Evolutionary conservation across 2,113 vertebrate genomes (phyloP).

Genomic region (Gasterosteus nipponicus): DNA sequence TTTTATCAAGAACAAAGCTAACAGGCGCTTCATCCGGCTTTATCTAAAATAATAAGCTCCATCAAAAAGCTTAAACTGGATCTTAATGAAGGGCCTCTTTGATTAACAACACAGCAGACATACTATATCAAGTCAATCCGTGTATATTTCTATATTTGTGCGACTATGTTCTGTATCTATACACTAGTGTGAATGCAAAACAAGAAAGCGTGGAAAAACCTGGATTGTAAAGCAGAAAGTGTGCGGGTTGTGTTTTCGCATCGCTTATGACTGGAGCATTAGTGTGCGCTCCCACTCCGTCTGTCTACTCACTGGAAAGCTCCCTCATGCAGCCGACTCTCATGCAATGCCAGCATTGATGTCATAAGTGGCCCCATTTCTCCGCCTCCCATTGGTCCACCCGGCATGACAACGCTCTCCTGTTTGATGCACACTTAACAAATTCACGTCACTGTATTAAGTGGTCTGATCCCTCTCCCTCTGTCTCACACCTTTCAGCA

Average conservation of each 20-base stretch:
- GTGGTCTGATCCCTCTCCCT: conserved; percentile 52
- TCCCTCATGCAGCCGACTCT: conserved; percentile 71
- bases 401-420: conserved; percentile 57
- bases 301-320: conserved; percentile 72
- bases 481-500: conserved; percentile 26
- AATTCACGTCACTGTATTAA: conserved; percentile 69
- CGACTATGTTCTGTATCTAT: background rate
- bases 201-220: background rate
- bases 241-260: conserved; percentile 28
- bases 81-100: background rate
- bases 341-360: conserved; percentile 71
- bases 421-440: conserved; percentile 70
- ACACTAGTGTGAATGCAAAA: conserved; percentile 7
- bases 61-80: background rate
- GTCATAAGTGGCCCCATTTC: conserved; percentile 77
- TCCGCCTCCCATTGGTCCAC: conserved; percentile 64
- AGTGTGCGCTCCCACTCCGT: conserved; percentile 59
- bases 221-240: conserved; percentile 21
- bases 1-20: background rate
- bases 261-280: conserved; percentile 49
- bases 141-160: conserved; percentile 5
- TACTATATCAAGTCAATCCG: background rate
- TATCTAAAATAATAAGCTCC: background rate
- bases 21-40: background rate
- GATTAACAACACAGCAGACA: background rate